Base-by-base conservation (phyloP, 2,797 vertebrate species). In the Dromococcyx pavoninus region DNA sequence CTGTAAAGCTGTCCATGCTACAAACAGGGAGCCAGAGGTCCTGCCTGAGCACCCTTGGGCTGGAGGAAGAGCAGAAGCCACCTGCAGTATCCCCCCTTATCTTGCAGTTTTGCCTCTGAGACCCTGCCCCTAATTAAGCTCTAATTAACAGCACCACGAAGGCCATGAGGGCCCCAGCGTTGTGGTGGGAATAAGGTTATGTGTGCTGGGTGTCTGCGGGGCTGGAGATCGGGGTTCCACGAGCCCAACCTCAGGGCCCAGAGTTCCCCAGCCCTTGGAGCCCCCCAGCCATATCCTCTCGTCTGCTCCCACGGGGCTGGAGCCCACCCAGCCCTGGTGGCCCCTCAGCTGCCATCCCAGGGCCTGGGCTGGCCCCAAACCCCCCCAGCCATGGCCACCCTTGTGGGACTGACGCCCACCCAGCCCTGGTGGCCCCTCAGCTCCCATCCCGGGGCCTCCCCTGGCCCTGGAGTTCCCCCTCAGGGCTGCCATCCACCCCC, bases 1-100 rank as follows among this genome's bases (percentile, higher is more conserved):
- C 37, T 0, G 0, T 17, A 37, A 56, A 48, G 5, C 17, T 27
- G 8, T 3, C 4, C 0, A 10, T 24, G 61, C 16, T 16, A 10
- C 30, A 14, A 37, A 35, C 1, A 0, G 9, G 11, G 48, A 30
- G 37, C 4, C 5, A 33, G 66, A 64, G 13, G 15, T n/a, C 35
- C 10, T 5, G 3, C 15, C 37, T 33, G 64, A 30, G 8, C 14
- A 41, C 44, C 46, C 19, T 10, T 28, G 27, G 13, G 7, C 4
- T 2, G 33, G 27, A 4, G 13, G 11, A 16, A 24, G 22, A 41
- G 7, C 7, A 58, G n/a, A 32, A 50, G 7, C 22, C 7, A 4
- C 10, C 11, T 28, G 14, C 50, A 53, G 21, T 0, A 8, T 2
- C 18, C 30, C 7, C 3, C 11, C 28, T n/a, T 21, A 11, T 15